Percentiles rank a stretch among this genome's conserved stretches.
Conservation (phyloP, 2,113 vertebrate genomes). For the Pitta sordida region DNA sequence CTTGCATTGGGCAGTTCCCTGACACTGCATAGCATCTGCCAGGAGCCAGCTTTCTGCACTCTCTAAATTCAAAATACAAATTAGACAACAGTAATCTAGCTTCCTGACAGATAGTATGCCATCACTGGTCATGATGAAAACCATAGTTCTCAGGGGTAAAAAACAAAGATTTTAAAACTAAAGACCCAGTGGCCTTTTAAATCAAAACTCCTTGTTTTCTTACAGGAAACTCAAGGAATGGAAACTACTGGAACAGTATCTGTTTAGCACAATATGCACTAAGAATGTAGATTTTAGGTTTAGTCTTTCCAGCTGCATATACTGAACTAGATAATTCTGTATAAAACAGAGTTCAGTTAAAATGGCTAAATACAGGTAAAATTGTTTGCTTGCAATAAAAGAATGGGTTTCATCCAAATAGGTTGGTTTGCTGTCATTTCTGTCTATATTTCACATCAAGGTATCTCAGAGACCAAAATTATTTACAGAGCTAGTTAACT, state of each 20-base stretch:
- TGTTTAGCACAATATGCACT: neutral
- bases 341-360: neutral
- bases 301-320: neutral
- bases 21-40: conserved; percentile 23
- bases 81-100: neutral
- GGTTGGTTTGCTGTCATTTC: neutral
- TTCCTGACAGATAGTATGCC: neutral
- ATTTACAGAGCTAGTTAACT: neutral
- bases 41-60: neutral
- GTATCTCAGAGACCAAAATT: neutral
- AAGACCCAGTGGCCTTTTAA: neutral
- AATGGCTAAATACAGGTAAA: neutral
- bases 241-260: neutral
- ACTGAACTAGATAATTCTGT: neutral
- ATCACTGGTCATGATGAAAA: neutral
- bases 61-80: conserved; percentile 8
- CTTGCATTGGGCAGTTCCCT: conserved; percentile 15
- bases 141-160: neutral
- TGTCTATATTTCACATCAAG: neutral
- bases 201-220: neutral
- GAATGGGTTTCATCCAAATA: neutral
- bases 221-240: conserved; percentile 17
- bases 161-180: neutral
- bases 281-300: neutral
- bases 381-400: neutral